Conservation (phyloP, 2,888 invertebrate genomes). For the Drosophila stalkeri region DNA sequence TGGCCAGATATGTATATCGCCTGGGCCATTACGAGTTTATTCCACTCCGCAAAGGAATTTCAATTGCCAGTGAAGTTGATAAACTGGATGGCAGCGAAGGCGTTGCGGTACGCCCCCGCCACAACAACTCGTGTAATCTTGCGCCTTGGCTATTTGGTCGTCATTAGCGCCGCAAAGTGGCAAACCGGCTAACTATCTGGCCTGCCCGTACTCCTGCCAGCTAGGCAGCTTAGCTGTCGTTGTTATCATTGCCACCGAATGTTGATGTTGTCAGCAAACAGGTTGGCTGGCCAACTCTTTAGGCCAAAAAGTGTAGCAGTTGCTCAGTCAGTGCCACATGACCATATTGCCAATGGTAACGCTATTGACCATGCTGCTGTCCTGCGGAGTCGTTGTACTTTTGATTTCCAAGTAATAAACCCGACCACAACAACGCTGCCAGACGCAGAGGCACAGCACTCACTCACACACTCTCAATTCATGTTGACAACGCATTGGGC, state of each 20-base stretch:
- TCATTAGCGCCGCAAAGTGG: slow-evolving; percentile 68
- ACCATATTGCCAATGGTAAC: slow-evolving; percentile 20
- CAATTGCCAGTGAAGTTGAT: slow-evolving; percentile 55
- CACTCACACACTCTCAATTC: slow-evolving; percentile 9
- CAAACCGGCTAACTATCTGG: slow-evolving; percentile 59
- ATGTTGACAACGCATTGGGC: slow-evolving; percentile 61
- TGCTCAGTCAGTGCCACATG: slow-evolving; percentile 23
- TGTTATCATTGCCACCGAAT: slow-evolving; percentile 54
- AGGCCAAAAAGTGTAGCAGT: slow-evolving; percentile 76
- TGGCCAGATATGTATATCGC: slow-evolving; percentile 35
- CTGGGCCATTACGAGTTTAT: slow-evolving; percentile 61
- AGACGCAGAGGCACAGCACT: slow-evolving; percentile 14
- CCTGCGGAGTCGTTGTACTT: slow-evolving; percentile 80
- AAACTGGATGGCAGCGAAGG: slow-evolving; percentile 18
- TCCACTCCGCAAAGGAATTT: slow-evolving; percentile 70
- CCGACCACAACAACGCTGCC: slow-evolving; percentile 41
- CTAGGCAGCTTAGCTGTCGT: slow-evolving; percentile 2
- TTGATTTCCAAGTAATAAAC: slow-evolving; percentile 71
- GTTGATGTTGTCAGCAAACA: slow-evolving; percentile 47
- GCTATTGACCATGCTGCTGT: slow-evolving; percentile 28
- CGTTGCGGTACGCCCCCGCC: slow-evolving; percentile 63
- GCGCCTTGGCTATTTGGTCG: slow-evolving; percentile 53
- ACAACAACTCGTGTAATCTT: slow-evolving; percentile 42
- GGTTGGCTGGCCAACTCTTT: slow-evolving; percentile 59
- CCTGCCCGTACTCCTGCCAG: neutral